A percentile compares a stretch with the other conserved stretches of the same genome.
These are phyloP conservation scores for Gryon sp. DNA, from an alignment of 1,140 invertebrate genomes.

Conservation along the genomic window DNA sequence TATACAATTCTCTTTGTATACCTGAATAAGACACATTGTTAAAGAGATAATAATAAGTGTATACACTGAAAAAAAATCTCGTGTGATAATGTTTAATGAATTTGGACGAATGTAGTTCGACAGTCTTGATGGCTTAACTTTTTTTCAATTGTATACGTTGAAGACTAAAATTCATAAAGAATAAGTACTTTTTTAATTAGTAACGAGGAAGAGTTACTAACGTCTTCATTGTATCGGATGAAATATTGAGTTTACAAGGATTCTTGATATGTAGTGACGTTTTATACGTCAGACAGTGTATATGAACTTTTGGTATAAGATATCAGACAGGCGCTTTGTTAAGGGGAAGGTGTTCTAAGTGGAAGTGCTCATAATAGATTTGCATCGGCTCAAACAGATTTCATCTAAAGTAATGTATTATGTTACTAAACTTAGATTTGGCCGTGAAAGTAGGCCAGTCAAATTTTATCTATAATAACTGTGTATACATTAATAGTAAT, in stretches of 20 bases:
- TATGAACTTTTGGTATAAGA: background rate
- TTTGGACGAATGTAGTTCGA: background rate
- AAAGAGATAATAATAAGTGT: conserved; percentile 32
- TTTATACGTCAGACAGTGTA: conserved; percentile 1
- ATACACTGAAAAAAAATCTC: too few relatives aligned
- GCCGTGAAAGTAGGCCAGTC: too few relatives aligned
- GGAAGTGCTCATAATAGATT: conserved; percentile 45
- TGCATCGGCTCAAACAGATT: conserved; percentile 26
- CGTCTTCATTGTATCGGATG: too few relatives aligned
- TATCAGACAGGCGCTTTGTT: conserved; percentile 6
- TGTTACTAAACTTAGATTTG: conserved; percentile 31
- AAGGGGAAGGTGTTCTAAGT: conserved; percentile 28
- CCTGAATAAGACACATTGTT: conserved; percentile 48
- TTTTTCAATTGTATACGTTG: too few relatives aligned
- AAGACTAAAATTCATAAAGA: too few relatives aligned
- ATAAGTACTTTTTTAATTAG: too few relatives aligned
- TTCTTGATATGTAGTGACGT: conserved; percentile 35
- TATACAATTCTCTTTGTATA: conserved; percentile 33
- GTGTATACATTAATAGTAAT: too few relatives aligned
- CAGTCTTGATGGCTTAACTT: too few relatives aligned
- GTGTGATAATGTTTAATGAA: too few relatives aligned
- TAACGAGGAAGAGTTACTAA: too few relatives aligned
- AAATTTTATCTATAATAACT: too few relatives aligned
- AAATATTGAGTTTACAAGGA: background rate
- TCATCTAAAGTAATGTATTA: conserved; percentile 41